Conservation (phyloP, 1,140 invertebrate species). For the Portunus trituberculatus region DNA sequence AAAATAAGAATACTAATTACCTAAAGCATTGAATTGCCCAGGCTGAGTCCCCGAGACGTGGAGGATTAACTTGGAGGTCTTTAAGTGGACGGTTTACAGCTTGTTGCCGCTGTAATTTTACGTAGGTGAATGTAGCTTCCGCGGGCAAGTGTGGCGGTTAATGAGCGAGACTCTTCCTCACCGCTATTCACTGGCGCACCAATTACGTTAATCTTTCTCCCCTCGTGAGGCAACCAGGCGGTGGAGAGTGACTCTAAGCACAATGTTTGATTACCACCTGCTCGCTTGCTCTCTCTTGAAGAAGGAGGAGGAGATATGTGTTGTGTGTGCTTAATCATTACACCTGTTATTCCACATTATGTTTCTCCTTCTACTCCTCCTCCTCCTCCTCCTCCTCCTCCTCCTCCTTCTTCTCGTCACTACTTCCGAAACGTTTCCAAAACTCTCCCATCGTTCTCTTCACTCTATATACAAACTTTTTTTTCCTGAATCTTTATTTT, state of each 20-base stretch:
- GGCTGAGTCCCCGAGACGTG: background rate
- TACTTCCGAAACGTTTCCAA: too few species aligned
- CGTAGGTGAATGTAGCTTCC: background rate
- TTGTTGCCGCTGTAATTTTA: constrained; percentile 44
- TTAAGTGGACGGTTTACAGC: background rate
- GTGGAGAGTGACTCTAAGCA: background rate
- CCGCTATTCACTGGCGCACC: constrained; percentile 41
- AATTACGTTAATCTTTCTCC: constrained; percentile 60
- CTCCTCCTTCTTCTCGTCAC: too few species aligned
- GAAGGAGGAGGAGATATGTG: too few species aligned
- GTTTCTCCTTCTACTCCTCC: too few species aligned
- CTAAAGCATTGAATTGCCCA: constrained; percentile 42
- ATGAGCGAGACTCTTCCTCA: constrained; percentile 31
- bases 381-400: too few species aligned
- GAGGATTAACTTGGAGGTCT: constrained; percentile 49
- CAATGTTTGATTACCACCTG: constrained; percentile 39
- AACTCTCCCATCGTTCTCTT: too few species aligned
- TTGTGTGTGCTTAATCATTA: too few species aligned
- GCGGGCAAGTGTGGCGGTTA: background rate
- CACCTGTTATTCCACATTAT: too few species aligned
- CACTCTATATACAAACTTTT: too few species aligned
- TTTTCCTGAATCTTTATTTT: background rate
- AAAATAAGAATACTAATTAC: constrained; percentile 67
- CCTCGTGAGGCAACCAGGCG: background rate
- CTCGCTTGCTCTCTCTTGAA: background rate